A percentile compares a stretch with the other conserved stretches of the same genome.
These are phyloP conservation scores for Engystomops pustulosus DNA, from an alignment of 2,113 vertebrate species.

Conservation along the genomic window DNA sequence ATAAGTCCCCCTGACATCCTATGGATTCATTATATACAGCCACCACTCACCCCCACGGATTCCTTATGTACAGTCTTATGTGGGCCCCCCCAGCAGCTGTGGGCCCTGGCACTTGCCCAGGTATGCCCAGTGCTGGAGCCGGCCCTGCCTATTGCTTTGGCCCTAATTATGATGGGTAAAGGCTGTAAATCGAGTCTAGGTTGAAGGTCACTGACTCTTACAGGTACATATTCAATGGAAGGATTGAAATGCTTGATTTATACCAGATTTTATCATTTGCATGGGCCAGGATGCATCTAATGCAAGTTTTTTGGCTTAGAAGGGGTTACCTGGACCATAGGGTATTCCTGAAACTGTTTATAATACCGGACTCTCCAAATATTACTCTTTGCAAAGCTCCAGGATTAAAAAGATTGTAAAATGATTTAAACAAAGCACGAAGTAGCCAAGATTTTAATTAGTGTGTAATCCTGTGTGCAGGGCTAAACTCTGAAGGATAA, in stretches of 20 bases:
- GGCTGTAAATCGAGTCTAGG: too few species aligned
- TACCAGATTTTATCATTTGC: neutral
- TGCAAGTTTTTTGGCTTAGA: neutral
- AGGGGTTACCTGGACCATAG: constrained; percentile 31
- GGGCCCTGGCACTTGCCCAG: too few species aligned
- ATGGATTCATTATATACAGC: too few species aligned
- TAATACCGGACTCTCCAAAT: constrained; percentile 55
- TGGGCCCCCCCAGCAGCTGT: too few species aligned
- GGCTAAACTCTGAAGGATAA: constrained; percentile 54
- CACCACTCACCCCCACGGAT: too few species aligned
- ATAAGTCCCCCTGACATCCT: too few species aligned
- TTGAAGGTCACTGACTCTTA: neutral
- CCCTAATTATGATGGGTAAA: too few species aligned
- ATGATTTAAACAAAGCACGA: constrained; percentile 57
- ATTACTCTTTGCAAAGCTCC: constrained; percentile 56
- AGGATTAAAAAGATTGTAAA: constrained; percentile 58
- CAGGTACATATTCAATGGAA: neutral
- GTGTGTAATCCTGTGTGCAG: constrained; percentile 58
- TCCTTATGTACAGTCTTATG: too few species aligned
- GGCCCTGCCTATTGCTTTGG: too few species aligned
- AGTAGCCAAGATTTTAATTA: constrained; percentile 60
- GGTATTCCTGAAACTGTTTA: constrained; percentile 53
- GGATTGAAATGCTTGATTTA: neutral
- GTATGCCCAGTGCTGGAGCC: too few species aligned
- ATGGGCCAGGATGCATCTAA: neutral